These are phyloP conservation scores for Turritopsis dohrnii DNA, from an alignment of 30 jellyfish, hydroid and myxozoan genomes.

Conservation along the genomic window DNA sequence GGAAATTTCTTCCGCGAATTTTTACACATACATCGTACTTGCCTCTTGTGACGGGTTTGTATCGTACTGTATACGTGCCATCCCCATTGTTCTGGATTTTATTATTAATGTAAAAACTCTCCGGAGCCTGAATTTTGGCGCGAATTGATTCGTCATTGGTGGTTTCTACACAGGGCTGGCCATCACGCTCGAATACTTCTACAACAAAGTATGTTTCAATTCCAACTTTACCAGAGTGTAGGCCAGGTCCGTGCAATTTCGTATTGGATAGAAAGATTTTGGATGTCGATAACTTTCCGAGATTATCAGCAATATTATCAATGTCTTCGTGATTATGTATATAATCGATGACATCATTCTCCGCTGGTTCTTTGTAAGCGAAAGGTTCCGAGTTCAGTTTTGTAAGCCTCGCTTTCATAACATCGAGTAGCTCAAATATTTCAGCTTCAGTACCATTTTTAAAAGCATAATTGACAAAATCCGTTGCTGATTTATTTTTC, in stretches of 20 bases:
- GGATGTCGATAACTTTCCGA: slow-evolving; percentile 83
- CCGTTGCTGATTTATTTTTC: slow-evolving; percentile 68
- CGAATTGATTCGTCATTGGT: slow-evolving; percentile 71
- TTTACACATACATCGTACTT: slow-evolving; percentile 64
- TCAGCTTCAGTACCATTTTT: slow-evolving; percentile 96
- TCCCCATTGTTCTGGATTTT: slow-evolving; percentile 47
- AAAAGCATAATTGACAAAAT: slow-evolving; percentile 84
- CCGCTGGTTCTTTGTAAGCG: slow-evolving; percentile 91
- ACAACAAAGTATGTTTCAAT: slow-evolving; percentile 71
- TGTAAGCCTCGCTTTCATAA: slow-evolving; percentile 65
- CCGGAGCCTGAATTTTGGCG: slow-evolving; percentile 93
- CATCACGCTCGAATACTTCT: slow-evolving; percentile 60
- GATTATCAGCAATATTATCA: slow-evolving; percentile 64
- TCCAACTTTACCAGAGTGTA: slow-evolving; percentile 86
- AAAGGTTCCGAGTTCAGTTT: slow-evolving; percentile 49
- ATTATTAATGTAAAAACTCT: slow-evolving; percentile 82
- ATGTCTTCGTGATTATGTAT: slow-evolving; percentile 43
- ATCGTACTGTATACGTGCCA: slow-evolving; percentile 67
- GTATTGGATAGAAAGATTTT: slow-evolving; percentile 66
- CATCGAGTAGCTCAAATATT: slow-evolving; percentile 75
- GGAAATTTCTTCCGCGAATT: slow-evolving; percentile 77
- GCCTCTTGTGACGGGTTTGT: slow-evolving; percentile 95
- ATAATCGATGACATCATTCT: slow-evolving; percentile 95
- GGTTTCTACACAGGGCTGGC: slow-evolving; percentile 63
- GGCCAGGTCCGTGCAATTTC: slow-evolving; percentile 70